Conservation (phyloP, 2,113 vertebrate species). For the Psittacus erithacus region DNA sequence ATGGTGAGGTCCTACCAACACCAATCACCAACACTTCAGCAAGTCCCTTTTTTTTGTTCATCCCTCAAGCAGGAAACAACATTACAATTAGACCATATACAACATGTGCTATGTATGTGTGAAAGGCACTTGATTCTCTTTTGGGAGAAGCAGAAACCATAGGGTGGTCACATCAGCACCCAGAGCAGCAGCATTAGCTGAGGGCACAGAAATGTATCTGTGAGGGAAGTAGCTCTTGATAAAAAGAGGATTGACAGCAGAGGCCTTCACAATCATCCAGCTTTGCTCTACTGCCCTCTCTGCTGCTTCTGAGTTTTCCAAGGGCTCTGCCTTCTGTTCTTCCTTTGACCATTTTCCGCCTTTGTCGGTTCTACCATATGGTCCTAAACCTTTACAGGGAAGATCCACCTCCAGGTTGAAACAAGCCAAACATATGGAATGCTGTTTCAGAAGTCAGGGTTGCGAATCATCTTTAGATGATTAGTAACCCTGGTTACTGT, state of each 20-base stretch:
- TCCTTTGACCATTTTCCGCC: background rate
- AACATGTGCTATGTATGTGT: background rate
- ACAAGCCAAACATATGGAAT: background rate
- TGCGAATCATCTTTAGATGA: background rate
- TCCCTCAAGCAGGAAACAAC: background rate
- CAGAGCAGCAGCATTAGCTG: background rate
- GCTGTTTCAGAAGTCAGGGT: background rate
- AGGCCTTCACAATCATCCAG: background rate
- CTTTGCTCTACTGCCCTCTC: background rate
- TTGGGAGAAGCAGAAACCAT: background rate
- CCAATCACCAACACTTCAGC: background rate
- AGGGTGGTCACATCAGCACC: background rate
- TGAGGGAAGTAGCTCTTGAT: background rate
- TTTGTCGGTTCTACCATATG: background rate
- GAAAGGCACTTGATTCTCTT: background rate
- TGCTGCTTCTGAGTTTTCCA: background rate
- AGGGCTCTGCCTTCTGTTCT: background rate
- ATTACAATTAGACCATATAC: background rate
- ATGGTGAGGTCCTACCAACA: background rate
- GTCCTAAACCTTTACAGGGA: background rate
- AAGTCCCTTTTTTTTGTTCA: background rate
- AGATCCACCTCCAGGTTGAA: background rate
- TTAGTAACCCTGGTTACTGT: background rate
- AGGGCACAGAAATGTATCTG: background rate
- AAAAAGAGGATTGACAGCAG: background rate